Conservation (phyloP, 2,113 vertebrate species). For the Pterocles burchelli region DNA sequence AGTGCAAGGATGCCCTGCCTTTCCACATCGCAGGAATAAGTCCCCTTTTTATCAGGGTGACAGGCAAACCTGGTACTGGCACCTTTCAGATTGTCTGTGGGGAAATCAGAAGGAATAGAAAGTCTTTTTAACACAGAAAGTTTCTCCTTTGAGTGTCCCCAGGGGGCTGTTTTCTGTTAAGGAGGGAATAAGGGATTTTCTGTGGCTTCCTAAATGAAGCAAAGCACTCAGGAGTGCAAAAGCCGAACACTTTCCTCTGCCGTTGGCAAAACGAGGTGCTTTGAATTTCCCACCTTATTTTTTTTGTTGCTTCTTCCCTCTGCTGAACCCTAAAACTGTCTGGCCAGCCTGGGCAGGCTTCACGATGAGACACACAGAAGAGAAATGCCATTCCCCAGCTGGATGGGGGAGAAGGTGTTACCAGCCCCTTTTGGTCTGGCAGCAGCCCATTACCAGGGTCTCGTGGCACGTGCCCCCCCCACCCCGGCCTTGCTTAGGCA, state of each 20-base stretch:
- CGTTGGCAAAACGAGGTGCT: not conserved
- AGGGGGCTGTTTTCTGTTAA: not conserved
- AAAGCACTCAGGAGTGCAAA: not conserved
- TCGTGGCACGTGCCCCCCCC: rapidly evolving
- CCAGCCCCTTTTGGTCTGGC: not conserved
- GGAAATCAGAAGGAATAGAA: not conserved
- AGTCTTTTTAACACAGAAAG: not conserved
- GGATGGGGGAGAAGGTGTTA: not conserved
- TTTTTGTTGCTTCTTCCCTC: not conserved
- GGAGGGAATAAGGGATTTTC: not conserved
- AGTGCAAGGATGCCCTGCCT: not conserved
- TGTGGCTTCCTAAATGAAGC: not conserved
- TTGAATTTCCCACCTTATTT: not conserved
- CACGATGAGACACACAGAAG: not conserved
- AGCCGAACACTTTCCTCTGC: not conserved
- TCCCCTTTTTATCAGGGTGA: not conserved
- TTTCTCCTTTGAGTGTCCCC: not conserved
- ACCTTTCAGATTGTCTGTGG: not conserved
- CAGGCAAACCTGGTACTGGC: not conserved
- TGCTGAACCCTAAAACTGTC: not conserved
- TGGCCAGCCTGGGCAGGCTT: not conserved
- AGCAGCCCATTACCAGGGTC: not conserved
- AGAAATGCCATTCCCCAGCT: not conserved
- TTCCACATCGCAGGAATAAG: not conserved
- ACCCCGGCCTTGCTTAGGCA: not conserved